Evolutionary conservation across 2,888 invertebrate species (phyloP), one percentile per base, ranked within the genome.

Genomic region (Euclidia mi): DNA sequence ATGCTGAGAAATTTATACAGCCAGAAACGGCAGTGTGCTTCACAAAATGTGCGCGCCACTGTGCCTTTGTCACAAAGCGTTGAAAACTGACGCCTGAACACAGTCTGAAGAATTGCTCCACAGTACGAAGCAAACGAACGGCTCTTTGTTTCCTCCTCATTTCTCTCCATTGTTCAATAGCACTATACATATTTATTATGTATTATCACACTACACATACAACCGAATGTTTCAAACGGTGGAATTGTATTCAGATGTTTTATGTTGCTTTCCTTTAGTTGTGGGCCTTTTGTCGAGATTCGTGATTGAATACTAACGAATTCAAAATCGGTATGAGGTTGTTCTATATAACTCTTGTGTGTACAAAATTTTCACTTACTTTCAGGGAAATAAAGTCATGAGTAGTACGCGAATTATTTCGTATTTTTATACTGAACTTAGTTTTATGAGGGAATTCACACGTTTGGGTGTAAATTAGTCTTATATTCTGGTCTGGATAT

Each of bases 11-110:
- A 49, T 51, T n/a, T 40, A 41, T 42, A 50, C 18, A 55, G 57
- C 44, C 48, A 56, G 60, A 58, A 55, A 56, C 56, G 43, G 34
- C 28, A 42, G 35, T 45, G 42, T 59, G 41, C 59, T 62, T 50
- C 43, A 59, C 68, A 65, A 73, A 71, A 74, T 71, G 71, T 68
- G 57, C 44, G 59, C 62, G 46, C 52, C 28, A 41, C 60, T 46
- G 45, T 61, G 63, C 69, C 65, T 82, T 77, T 80, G 69, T 78
- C 77, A 79, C 81, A 84, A 82, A 71, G 72, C 61, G 52, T 48
- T 65, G 64, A 56, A 66, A 69, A 67, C 71, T 71, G 75, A 78
- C 79, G 79, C 71, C 74, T 79, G 74, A 76, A 71, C 72, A 79
- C 73, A 77, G 77, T 68, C 72, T 78, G 72, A 78, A 73, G 76